Evolutionary conservation across 2,888 invertebrate genomes (phyloP).

Genomic region (Xylocampa areola): DNA sequence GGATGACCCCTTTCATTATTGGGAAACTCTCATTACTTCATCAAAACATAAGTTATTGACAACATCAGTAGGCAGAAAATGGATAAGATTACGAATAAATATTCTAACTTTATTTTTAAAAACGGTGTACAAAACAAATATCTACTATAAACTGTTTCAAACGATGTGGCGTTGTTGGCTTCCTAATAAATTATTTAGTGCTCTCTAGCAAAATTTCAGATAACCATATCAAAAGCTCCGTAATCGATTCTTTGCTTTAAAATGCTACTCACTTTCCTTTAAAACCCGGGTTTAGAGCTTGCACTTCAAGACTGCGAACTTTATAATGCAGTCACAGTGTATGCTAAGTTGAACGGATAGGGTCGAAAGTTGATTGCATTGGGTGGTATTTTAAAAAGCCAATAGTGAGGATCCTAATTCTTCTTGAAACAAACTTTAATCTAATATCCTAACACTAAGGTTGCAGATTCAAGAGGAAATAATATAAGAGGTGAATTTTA

Average conservation of each 20-base stretch:
- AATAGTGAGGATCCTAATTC: slow-evolving; percentile 48
- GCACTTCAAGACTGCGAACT: slow-evolving; percentile 24
- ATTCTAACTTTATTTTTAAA: no score
- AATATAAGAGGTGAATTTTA: slow-evolving; percentile 18
- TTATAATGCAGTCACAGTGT: background rate
- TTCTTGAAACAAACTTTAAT: slow-evolving; percentile 53
- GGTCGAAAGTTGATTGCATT: slow-evolving; percentile 6
- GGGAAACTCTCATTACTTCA: slow-evolving; percentile 20
- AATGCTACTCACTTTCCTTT: slow-evolving; percentile 50
- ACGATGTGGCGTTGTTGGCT: slow-evolving; percentile 1
- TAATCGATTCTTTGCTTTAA: slow-evolving; percentile 42
- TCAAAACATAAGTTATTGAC: slow-evolving; percentile 21
- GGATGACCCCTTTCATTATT: slow-evolving; percentile 33
- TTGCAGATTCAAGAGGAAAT: slow-evolving; percentile 33
- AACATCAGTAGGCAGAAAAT: slow-evolving; percentile 2
- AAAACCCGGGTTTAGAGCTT: slow-evolving; percentile 34
- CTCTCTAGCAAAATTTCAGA: slow-evolving; percentile 25
- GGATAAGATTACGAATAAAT: no score
- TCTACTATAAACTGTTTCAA: background rate
- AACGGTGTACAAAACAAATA: no score
- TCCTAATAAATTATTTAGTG: slow-evolving; percentile 28
- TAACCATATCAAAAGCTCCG: slow-evolving; percentile 31
- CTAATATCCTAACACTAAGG: slow-evolving; percentile 50
- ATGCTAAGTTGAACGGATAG: slow-evolving; percentile 6
- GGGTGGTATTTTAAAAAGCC: slow-evolving; percentile 18